Evolutionary conservation across 2,113 vertebrate species (phyloP).

Genomic region (Prolemur simus): DNA sequence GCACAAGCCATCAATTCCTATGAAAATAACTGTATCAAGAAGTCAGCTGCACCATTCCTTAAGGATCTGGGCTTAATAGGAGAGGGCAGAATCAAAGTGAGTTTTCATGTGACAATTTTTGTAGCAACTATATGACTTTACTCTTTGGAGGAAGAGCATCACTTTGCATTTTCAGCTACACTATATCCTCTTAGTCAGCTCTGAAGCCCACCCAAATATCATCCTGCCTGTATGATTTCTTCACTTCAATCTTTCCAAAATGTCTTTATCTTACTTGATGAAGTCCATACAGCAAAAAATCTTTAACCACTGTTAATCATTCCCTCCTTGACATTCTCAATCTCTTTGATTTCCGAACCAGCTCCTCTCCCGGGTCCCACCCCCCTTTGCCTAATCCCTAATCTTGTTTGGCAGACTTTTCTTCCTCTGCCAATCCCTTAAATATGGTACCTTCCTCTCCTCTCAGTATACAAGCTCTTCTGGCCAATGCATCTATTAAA

Average conservation of each 20-base stretch:
- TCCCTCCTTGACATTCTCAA: not conserved
- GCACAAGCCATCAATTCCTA: not conserved
- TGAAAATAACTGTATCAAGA: not conserved
- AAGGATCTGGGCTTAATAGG: not conserved
- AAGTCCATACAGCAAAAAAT: not conserved
- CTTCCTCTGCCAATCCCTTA: not conserved
- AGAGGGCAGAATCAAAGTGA: not conserved
- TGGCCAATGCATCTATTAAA: not conserved
- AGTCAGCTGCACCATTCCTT: not conserved
- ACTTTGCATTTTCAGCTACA: not conserved
- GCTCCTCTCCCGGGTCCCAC: not conserved
- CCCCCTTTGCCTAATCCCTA: not conserved
- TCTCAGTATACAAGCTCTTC: not conserved
- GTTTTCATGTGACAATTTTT: not conserved
- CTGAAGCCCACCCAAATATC: not conserved
- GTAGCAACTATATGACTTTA: not conserved
- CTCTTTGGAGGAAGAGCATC: not conserved
- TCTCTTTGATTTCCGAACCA: constrained; percentile 1
- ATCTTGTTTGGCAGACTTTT: not conserved
- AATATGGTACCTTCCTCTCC: not conserved
- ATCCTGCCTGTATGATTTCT: not conserved
- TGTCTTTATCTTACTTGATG: not conserved
- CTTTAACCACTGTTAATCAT: not conserved
- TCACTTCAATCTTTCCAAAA: not conserved
- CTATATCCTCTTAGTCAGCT: not conserved